Percentiles rank a stretch among this genome's conserved stretches.
Conservation (phyloP, 2,888 invertebrate species). For the Ennomos fuscantarius region DNA sequence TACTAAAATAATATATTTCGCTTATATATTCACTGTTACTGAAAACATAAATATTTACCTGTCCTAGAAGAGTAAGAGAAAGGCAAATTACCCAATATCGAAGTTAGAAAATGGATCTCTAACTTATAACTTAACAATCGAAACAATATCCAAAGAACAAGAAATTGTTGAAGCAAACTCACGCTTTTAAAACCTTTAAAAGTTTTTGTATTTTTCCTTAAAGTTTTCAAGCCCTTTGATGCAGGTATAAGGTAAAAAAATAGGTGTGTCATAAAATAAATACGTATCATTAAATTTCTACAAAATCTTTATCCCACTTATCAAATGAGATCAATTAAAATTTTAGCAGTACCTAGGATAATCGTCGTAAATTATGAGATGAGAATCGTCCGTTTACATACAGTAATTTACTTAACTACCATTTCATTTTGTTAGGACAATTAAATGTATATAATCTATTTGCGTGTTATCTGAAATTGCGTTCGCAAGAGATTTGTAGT, state of each 20-base stretch:
- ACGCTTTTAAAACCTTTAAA: conserved; percentile 13
- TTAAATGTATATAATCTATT: background rate
- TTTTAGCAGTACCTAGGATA: too few relatives aligned
- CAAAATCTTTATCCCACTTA: too few relatives aligned
- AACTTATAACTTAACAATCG: conserved; percentile 29
- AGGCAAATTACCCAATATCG: conserved; percentile 26
- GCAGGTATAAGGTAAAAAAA: background rate
- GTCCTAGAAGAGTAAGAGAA: conserved; percentile 11
- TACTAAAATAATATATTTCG: too few relatives aligned
- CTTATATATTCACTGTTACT: background rate
- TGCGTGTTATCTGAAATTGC: background rate
- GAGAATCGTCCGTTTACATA: too few relatives aligned
- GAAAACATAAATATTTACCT: conserved; percentile 14
- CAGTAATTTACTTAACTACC: too few relatives aligned
- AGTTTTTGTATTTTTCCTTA: conserved; percentile 7
- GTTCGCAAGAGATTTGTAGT: background rate
- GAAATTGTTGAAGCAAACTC: conserved; percentile 22
- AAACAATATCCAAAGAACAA: conserved; percentile 31
- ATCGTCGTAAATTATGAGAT: too few relatives aligned
- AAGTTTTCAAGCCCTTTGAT: conserved; percentile 7
- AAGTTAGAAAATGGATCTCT: conserved; percentile 29
- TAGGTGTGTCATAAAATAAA: too few relatives aligned
- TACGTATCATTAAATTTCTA: too few relatives aligned
- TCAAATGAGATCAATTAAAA: too few relatives aligned
- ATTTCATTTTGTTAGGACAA: too few relatives aligned